Evolutionary conservation across 2,888 invertebrate species (phyloP).

Genomic region (Helobdella robusta): DNA sequence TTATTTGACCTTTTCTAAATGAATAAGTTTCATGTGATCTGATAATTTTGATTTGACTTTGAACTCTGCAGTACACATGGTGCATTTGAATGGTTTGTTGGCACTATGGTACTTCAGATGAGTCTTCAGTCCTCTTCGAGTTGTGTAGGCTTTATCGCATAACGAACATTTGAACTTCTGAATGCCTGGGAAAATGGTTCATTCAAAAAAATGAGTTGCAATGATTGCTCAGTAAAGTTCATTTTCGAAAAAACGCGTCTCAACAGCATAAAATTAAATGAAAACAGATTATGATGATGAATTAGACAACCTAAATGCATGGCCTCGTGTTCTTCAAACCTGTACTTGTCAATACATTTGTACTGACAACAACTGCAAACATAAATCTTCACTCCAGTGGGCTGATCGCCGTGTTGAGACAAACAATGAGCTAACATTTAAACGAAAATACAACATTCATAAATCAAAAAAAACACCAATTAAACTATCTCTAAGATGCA

Average conservation of each 20-base stretch:
- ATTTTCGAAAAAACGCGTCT: too few species aligned
- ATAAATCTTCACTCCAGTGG: slow-evolving; percentile 32
- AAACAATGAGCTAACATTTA: slow-evolving; percentile 31
- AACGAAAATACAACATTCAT: neutral
- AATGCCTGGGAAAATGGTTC: slow-evolving; percentile 23
- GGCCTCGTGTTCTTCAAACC: slow-evolving; percentile 34
- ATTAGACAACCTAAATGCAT: slow-evolving; percentile 32
- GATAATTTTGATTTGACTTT: slow-evolving; percentile 32
- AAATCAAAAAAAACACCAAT: neutral
- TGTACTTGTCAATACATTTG: slow-evolving; percentile 33
- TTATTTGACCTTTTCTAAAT: slow-evolving; percentile 31
- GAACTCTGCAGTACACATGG: slow-evolving; percentile 31
- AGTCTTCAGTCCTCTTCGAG: slow-evolving; percentile 33
- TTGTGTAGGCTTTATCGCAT: slow-evolving; percentile 34
- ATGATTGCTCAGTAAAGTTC: neutral
- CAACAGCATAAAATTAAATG: too few species aligned
- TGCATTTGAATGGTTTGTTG: slow-evolving; percentile 31
- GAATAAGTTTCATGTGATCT: slow-evolving; percentile 33
- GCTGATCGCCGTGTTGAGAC: slow-evolving; percentile 30
- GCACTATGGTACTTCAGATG: slow-evolving; percentile 35
- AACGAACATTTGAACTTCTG: slow-evolving; percentile 29
- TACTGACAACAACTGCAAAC: slow-evolving; percentile 31
- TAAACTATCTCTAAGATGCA: too few species aligned
- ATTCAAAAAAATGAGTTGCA: slow-evolving; percentile 4
- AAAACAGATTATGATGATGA: too few species aligned